A percentile compares a stretch with the other conserved stretches of the same genome.
Conservation (phyloP, 2,888 invertebrate genomes). For the Eupithecia dodoneata region DNA sequence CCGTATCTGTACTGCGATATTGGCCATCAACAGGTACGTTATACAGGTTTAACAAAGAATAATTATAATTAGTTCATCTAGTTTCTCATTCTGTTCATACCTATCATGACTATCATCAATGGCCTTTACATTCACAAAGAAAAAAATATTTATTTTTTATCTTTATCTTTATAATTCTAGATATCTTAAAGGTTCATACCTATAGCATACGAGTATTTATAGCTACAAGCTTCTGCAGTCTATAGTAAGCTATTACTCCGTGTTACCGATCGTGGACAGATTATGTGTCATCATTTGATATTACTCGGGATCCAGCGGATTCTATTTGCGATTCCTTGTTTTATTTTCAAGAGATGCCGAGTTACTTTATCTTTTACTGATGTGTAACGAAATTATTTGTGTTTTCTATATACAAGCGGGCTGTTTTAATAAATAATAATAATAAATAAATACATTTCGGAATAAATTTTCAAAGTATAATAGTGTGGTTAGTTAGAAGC, state of each 20-base stretch:
- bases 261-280: constrained; percentile 65
- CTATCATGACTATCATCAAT: too few species aligned
- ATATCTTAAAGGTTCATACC: not conserved
- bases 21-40: too few species aligned
- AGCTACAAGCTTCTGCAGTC: not conserved
- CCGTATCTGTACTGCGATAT: too few species aligned
- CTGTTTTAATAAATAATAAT: too few species aligned
- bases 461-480: too few species aligned
- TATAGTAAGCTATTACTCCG: constrained; percentile 12
- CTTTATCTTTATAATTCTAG: too few species aligned
- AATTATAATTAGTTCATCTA: too few species aligned
- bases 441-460: too few species aligned
- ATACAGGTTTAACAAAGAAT: too few species aligned
- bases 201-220: not conserved
- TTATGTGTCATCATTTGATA: constrained; percentile 80
- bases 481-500: not conserved
- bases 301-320: constrained; percentile 59
- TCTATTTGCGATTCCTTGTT: constrained; percentile 36
- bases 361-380: not conserved
- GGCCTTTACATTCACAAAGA: not conserved
- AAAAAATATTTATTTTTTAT: too few species aligned
- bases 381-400: not conserved
- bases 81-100: not conserved
- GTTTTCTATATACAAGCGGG: not conserved
- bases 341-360: constrained; percentile 20